Percentiles rank a stretch among this genome's conserved stretches.
Conservation (phyloP, 1,140 invertebrate genomes). For the Onthophagus taurus region DNA sequence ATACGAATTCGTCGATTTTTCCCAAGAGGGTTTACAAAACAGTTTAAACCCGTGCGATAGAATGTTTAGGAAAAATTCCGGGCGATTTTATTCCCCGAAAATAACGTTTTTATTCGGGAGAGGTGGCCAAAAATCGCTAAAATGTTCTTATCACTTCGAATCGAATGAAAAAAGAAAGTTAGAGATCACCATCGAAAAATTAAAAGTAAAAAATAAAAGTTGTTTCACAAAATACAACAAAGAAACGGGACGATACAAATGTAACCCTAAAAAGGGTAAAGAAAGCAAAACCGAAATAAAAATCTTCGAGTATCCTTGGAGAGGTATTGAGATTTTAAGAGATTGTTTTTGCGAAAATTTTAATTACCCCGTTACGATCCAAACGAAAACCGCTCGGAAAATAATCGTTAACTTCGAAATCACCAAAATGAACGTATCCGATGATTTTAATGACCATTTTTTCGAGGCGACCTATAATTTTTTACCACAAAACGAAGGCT, state of each 20-base stretch:
- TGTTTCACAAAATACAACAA: constrained; percentile 56
- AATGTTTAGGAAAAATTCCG: constrained; percentile 45
- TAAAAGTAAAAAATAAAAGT: constrained; percentile 55
- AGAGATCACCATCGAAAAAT: constrained; percentile 52
- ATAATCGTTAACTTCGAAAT: constrained; percentile 65
- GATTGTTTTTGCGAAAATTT: constrained; percentile 68
- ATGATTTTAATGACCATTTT: constrained; percentile 70
- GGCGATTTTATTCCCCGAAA: constrained; percentile 62
- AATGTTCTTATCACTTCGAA: constrained; percentile 65
- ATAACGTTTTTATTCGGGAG: constrained; percentile 75
- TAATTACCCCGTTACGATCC: constrained; percentile 46
- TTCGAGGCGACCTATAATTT: constrained; percentile 75
- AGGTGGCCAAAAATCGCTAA: constrained; percentile 64
- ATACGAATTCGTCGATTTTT: constrained; percentile 66
- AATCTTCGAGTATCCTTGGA: constrained; percentile 65
- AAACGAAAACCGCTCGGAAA: constrained; percentile 54
- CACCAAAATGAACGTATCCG: constrained; percentile 68
- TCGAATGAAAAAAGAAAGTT: constrained; percentile 54
- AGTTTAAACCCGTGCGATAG: constrained; percentile 51
- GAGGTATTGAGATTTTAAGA: constrained; percentile 53
- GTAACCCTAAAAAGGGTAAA: constrained; percentile 39
- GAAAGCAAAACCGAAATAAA: constrained; percentile 54
- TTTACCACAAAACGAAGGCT: constrained; percentile 46
- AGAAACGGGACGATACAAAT: constrained; percentile 53
- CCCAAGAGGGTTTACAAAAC: constrained; percentile 50